These are phyloP conservation scores for Erebia ligea DNA, from an alignment of 2,888 invertebrate species.

Conservation along the genomic window DNA sequence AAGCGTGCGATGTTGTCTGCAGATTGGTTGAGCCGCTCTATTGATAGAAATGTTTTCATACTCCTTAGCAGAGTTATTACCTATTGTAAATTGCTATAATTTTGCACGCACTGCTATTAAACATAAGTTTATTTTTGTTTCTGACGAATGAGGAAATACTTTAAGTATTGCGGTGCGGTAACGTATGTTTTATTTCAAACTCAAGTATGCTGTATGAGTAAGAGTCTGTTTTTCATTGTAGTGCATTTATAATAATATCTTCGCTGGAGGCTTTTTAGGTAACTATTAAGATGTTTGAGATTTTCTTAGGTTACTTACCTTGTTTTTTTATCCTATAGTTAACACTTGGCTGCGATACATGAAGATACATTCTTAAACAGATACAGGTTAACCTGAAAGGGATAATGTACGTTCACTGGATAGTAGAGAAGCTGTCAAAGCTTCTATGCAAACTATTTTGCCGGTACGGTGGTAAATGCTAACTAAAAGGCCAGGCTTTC, in stretches of 20 bases:
- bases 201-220: slow-evolving; percentile 10
- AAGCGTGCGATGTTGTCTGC: too few species aligned
- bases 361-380: too few species aligned
- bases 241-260: neutral
- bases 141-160: slow-evolving; percentile 30
- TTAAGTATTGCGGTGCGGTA: slow-evolving; percentile 9
- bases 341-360: too few species aligned
- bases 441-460: too few species aligned
- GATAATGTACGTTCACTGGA: too few species aligned
- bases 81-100: slow-evolving; percentile 59
- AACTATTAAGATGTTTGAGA: too few species aligned
- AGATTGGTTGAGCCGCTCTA: neutral
- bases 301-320: neutral
- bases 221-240: neutral
- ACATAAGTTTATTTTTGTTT: slow-evolving; percentile 47
- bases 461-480: too few species aligned
- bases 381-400: too few species aligned
- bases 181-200: slow-evolving; percentile 25
- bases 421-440: too few species aligned
- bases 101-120: slow-evolving; percentile 47
- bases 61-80: slow-evolving; percentile 53
- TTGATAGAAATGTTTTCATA: slow-evolving; percentile 51
- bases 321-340: too few species aligned
- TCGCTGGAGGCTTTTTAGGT: neutral
- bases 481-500: too few species aligned